Percentiles rank a stretch among this genome's conserved stretches.
These are phyloP conservation scores for Junco hyemalis DNA, from an alignment of 2,113 vertebrate species.

Conservation along the genomic window DNA sequence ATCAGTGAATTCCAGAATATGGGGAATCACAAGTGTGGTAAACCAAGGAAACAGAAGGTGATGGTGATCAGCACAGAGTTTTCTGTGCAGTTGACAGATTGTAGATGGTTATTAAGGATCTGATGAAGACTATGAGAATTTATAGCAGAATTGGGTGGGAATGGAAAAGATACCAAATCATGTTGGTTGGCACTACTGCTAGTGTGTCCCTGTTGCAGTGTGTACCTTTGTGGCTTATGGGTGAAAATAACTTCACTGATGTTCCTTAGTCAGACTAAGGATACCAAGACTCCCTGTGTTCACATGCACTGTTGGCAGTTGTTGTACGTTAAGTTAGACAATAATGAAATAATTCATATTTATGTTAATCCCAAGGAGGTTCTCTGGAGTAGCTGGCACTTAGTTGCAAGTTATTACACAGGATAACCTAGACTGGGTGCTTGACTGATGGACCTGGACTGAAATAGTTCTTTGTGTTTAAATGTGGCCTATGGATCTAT, in stretches of 20 bases:
- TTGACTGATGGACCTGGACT: background rate
- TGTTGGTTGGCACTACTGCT: background rate
- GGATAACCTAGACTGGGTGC: background rate
- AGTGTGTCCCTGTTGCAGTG: background rate
- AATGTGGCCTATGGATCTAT: background rate
- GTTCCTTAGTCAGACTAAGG: background rate
- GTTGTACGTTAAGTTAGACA: background rate
- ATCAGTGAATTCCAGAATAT: background rate
- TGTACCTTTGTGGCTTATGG: background rate
- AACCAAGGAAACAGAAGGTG: background rate
- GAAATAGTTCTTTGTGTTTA: background rate
- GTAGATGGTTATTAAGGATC: background rate
- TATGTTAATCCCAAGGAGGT: background rate
- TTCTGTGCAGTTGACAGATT: background rate
- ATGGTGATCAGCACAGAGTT: background rate
- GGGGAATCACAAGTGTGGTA: background rate
- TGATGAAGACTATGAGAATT: background rate
- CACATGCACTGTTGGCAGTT: background rate
- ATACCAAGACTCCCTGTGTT: background rate
- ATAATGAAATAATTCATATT: background rate
- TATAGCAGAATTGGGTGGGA: background rate
- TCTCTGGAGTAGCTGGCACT: background rate
- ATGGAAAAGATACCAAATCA: background rate
- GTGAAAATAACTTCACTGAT: rapidly evolving
- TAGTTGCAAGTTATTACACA: background rate